Conservation (phyloP, 2,113 vertebrate species). For the Pseudorectes ferrugineus region DNA sequence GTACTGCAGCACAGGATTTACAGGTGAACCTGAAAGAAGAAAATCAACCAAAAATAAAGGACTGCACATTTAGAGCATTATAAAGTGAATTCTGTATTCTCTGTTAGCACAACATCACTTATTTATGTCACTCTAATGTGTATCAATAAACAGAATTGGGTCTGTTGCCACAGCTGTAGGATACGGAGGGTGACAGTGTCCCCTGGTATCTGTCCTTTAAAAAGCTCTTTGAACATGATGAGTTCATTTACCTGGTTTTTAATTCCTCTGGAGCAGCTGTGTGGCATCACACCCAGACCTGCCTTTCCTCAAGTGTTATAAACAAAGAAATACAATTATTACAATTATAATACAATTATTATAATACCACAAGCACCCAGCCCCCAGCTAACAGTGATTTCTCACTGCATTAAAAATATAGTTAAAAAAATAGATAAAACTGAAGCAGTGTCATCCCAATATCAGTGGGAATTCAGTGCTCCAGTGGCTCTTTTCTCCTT, state of each 20-base stretch:
- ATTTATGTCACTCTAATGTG: not conserved
- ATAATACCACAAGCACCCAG: not conserved
- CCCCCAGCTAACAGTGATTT: not conserved
- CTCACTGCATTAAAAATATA: not conserved
- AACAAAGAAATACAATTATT: not conserved
- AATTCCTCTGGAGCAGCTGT: not conserved
- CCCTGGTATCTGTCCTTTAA: not conserved
- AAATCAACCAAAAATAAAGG: not conserved
- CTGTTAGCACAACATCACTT: not conserved
- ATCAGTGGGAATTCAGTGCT: not conserved
- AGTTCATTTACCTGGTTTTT: not conserved
- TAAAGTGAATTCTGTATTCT: not conserved
- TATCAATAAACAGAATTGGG: not conserved
- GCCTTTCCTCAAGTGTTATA: accelerated
- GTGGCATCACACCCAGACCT: not conserved
- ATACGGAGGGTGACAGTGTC: not conserved
- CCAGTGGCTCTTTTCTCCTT: not conserved
- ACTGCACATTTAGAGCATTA: not conserved
- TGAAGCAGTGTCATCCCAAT: not conserved
- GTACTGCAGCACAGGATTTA: not conserved
- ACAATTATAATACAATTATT: too few species aligned
- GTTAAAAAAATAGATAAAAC: accelerated
- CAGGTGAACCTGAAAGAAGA: not conserved
- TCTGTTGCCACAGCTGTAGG: not conserved
- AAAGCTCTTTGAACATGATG: not conserved